These are phyloP conservation scores for Lordiphosa clarofinis DNA, from an alignment of 1,140 invertebrate genomes.

Conservation along the genomic window DNA sequence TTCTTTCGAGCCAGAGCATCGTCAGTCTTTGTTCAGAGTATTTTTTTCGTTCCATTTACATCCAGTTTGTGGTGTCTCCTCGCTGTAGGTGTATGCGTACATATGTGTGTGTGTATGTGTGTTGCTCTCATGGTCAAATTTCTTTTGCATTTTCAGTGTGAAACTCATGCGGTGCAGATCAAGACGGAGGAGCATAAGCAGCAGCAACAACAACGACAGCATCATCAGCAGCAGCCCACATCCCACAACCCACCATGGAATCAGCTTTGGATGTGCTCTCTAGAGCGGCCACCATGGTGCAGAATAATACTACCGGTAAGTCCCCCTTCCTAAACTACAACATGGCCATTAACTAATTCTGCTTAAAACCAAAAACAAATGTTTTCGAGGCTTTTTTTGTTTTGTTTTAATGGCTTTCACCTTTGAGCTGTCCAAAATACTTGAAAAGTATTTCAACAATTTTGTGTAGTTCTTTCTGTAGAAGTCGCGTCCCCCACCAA, in stretches of 20 bases:
- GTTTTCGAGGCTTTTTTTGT: constrained; percentile 19
- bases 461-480: constrained; percentile 11
- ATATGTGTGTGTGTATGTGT: constrained; percentile 30
- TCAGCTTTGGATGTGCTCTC: constrained; percentile 93
- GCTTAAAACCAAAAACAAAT: constrained; percentile 41
- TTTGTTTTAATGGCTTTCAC: constrained; percentile 55
- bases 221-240: constrained; percentile 34
- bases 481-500: constrained; percentile 10
- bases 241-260: constrained; percentile 82
- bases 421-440: constrained; percentile 42
- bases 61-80: constrained; percentile 39
- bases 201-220: constrained; percentile 6
- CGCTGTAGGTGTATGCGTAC: constrained; percentile 11
- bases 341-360: constrained; percentile 62
- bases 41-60: constrained; percentile 64
- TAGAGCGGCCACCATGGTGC: constrained; percentile 94
- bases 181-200: constrained; percentile 42
- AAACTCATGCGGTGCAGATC: constrained; percentile 70
- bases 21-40: constrained; percentile 64
- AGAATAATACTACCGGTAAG: constrained; percentile 83
- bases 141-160: constrained; percentile 66
- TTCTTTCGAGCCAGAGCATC: constrained; percentile 55
- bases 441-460: constrained; percentile 40
- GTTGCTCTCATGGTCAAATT: constrained; percentile 62
- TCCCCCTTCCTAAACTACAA: constrained; percentile 17